These are phyloP conservation scores for Colinus virginianus DNA, from an alignment of 2,113 vertebrate species.

Conservation along the genomic window DNA sequence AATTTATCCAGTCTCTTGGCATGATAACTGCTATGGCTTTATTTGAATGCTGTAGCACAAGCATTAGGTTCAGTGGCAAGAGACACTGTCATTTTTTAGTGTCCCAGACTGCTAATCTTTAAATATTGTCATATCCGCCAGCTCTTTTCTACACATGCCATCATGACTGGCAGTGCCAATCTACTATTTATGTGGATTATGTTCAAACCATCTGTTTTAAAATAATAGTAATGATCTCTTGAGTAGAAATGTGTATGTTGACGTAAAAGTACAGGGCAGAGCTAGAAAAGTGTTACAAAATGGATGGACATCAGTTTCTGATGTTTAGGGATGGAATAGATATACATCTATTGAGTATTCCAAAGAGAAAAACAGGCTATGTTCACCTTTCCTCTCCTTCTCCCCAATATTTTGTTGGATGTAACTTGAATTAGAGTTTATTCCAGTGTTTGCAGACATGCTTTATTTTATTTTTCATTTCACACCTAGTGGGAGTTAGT, in stretches of 20 bases:
- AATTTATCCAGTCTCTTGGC: slow-evolving; percentile 46
- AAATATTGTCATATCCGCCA: slow-evolving; percentile 70
- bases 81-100: slow-evolving; percentile 65
- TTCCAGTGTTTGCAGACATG: slow-evolving; percentile 11
- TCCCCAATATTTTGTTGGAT: not conserved
- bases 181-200: slow-evolving; percentile 77
- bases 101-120: slow-evolving; percentile 74
- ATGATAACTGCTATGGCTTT: slow-evolving; percentile 31
- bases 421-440: not conserved
- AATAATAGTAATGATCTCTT: slow-evolving; percentile 75
- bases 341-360: not conserved
- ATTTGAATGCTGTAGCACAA: slow-evolving; percentile 42
- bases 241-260: slow-evolving; percentile 65
- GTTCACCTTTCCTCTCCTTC: not conserved
- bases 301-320: slow-evolving; percentile 35
- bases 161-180: slow-evolving; percentile 76
- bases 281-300: slow-evolving; percentile 20
- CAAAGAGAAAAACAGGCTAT: not conserved
- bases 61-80: slow-evolving; percentile 64
- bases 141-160: slow-evolving; percentile 72
- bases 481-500: slow-evolving; percentile 10
- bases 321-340: not conserved
- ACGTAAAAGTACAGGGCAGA: slow-evolving; percentile 34
- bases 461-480: slow-evolving; percentile 25
- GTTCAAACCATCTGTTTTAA: slow-evolving; percentile 76